Percentiles rank a stretch among this genome's conserved stretches.
Conservation (phyloP, 2,797 vertebrate genomes). For the Podarcis lilfordi region DNA sequence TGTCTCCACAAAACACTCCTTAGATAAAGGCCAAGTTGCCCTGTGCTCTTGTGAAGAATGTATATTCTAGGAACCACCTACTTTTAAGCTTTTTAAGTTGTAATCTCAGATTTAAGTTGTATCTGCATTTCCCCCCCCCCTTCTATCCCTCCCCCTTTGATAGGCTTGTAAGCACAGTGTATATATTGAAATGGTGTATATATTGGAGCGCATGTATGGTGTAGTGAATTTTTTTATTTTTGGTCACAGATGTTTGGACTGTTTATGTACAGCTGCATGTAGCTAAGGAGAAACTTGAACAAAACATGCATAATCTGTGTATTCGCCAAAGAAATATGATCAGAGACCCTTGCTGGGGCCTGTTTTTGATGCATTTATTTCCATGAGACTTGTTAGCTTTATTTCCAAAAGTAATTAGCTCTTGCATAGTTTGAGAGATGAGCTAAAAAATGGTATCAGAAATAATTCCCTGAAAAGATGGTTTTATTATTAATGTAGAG, state of each 20-base stretch:
- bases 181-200: background rate
- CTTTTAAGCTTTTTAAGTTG: background rate
- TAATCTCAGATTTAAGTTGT: background rate
- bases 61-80: rapidly evolving
- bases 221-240: background rate
- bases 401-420: background rate
- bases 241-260: background rate
- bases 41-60: background rate
- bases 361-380: constrained; percentile 24
- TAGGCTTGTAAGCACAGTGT: no score
- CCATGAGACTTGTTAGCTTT: background rate
- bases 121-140: background rate
- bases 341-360: background rate
- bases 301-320: background rate
- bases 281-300: background rate
- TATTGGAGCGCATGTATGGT: background rate
- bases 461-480: no score
- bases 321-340: background rate
- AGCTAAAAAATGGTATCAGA: background rate
- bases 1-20: background rate
- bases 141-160: background rate
- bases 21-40: background rate
- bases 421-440: background rate
- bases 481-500: background rate
- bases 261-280: background rate